These are phyloP conservation scores for Cataglyphis hispanica DNA, from an alignment of 1,140 invertebrate genomes.

Conservation along the genomic window DNA sequence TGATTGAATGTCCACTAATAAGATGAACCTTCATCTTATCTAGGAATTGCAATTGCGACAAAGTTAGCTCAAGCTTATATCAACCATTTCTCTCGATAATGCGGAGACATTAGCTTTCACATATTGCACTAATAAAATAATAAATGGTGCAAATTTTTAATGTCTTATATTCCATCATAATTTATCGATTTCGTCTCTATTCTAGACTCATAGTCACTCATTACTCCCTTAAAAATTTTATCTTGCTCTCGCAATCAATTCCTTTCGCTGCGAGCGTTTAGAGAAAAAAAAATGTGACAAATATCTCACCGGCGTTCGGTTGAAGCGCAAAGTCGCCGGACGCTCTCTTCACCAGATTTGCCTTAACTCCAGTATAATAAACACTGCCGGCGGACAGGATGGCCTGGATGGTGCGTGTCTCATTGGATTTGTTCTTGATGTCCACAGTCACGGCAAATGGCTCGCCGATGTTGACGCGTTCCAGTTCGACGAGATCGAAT, in stretches of 20 bases:
- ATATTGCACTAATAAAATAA: not conserved
- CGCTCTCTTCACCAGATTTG: conserved; percentile 90
- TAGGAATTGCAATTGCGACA: not conserved
- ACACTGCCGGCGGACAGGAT: conserved; percentile 90
- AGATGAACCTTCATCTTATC: conserved; percentile 14
- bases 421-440: conserved; percentile 89
- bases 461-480: conserved; percentile 90
- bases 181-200: not conserved
- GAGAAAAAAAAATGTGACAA: not conserved
- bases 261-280: not conserved
- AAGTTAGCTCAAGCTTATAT: conserved; percentile 8
- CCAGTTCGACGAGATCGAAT: conserved; percentile 90
- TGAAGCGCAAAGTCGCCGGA: conserved; percentile 88
- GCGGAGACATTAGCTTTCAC: not conserved
- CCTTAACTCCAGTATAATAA: conserved; percentile 93
- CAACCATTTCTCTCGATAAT: not conserved
- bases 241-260: not conserved
- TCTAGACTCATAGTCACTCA: not conserved
- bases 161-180: not conserved
- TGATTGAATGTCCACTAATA: not conserved
- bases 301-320: conserved; percentile 87
- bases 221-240: not conserved
- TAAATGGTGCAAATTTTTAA: not conserved
- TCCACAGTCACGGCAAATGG: conserved; percentile 89
- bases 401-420: conserved; percentile 89